Evolutionary conservation across 2,888 invertebrate genomes (phyloP), one percentile per base, ranked within the genome.

Genomic region (Ichneumoninae sp.): DNA sequence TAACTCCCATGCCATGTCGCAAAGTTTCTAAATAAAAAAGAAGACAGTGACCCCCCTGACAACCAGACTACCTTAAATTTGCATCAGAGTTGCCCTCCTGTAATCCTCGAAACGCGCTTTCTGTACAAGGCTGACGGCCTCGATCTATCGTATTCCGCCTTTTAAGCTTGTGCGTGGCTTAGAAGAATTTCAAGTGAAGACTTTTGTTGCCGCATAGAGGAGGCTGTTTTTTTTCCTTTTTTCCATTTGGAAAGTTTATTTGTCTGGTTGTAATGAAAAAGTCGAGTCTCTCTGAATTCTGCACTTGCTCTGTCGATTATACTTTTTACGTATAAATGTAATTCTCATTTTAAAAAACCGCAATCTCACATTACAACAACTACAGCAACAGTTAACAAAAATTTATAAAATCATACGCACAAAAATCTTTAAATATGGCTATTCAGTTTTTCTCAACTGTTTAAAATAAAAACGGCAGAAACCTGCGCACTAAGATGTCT

Each of bases 41-140:
- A 57, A 22, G 62, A 60, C 85, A 82, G 83, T 82, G 89, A 88
- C 87, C 86, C 90, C 89, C 30, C 68, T 40, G 40, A 44, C 60
- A 80, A 79, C 83, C 80, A 87, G 88, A 90, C 90, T 90, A 91
- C 90, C 90, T 91, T 90, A 91, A 91, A 91, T 90, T 91, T 89
- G 90, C 90, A 90, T 91, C 90, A 90, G 90, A 89, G 86, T 88
- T 44, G 22, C 52, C n/a, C 44, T 65, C 16, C 69, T 69, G 70
- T 70, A 70, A 70, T 70, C 70, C 70, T 26, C 36, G 50, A 70
- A 70, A 52, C 52, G 70, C 50, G 33, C 26, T 70, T 70, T 70
- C 50, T 70, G 22, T 22, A 70, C 70, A 30, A 70, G 30, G 22
- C 5, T 50, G 50, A 52, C 52, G 26, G 50, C 26, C 70, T 16